Evolutionary conservation across 2,888 invertebrate species (phyloP), one percentile per base, ranked within the genome.

Genomic region (Notodonta ziczac): DNA sequence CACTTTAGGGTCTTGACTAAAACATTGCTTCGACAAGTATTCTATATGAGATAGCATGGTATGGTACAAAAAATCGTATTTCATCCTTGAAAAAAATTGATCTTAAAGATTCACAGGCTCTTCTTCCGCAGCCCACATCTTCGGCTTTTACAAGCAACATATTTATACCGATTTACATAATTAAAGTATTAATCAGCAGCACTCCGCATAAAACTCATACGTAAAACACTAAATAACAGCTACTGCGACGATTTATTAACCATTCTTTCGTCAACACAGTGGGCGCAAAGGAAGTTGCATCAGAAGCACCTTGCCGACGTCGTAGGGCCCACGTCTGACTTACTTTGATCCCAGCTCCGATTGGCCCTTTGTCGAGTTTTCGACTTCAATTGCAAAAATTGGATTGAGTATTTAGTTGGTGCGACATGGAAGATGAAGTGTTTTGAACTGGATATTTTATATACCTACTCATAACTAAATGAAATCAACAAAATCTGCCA

Each of bases 221-320:
- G 5, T 42, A 24, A 57, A 65, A 63, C 56, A 50, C 58, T 61
- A 67, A 67, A 71, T 72, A 73, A 73, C 61, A 65, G 64, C 67
- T 71, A 61, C 66, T 67, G 57, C 68, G 67, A 78, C 74, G 72
- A 72, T 73, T 75, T 68, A 73, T 75, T 72, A 76, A 78, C 78
- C 73, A 78, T 80, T 80, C 81, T 84, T 83, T 79, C 74, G 75
- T 77, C 73, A 78, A 69, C 53, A 59, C 69, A 63, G 87, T 88
- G 85, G 86, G 88, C 80, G 86, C 81, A 69, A 75, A 87, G 89
- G 89, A 90, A 84, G 87, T 90, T 90, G 89, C 90, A 85, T 85
- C 88, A 90, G 77, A 78, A 81, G 76, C 82, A 82, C 81, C 85
- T 84, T 79, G 74, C 77, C 70, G 71, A 61, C 63, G 39, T 62